Evolutionary conservation across 2,113 vertebrate genomes (phyloP).

Genomic region (Peromyscus maniculatus): DNA sequence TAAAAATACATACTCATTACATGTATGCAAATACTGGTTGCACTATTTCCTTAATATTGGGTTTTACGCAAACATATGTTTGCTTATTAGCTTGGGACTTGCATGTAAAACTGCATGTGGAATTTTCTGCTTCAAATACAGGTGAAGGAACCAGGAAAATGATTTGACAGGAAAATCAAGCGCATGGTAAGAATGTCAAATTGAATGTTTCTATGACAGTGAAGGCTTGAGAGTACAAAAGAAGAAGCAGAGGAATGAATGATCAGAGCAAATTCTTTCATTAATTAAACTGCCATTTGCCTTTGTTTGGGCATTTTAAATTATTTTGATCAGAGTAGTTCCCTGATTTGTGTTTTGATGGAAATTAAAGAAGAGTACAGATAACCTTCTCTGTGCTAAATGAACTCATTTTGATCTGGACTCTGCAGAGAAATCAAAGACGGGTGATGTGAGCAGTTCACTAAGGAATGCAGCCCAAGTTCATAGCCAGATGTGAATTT

Average conservation of each 20-base stretch:
- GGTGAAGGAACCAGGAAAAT: not conserved
- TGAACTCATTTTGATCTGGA: not conserved
- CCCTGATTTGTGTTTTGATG: conserved; percentile 15
- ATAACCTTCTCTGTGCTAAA: not conserved
- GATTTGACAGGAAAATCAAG: not conserved
- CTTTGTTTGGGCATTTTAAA: not conserved
- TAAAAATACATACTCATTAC: not conserved
- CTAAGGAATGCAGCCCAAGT: not conserved
- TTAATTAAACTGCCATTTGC: not conserved
- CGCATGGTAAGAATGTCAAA: not conserved
- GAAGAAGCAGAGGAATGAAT: not conserved
- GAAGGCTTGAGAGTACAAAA: not conserved
- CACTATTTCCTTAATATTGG: not conserved
- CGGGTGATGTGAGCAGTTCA: not conserved
- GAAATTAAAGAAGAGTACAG: not conserved
- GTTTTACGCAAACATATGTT: not conserved
- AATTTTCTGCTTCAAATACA: not conserved
- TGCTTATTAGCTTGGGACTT: not conserved
- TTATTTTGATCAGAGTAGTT: not conserved
- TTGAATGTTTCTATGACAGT: not conserved
- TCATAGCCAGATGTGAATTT: not conserved
- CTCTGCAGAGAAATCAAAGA: conserved; percentile 54
- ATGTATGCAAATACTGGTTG: not conserved
- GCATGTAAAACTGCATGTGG: not conserved
- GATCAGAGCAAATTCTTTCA: not conserved